Evolutionary conservation across 2,888 invertebrate species (phyloP), one percentile per base, ranked within the genome.

Genomic region (Epistrophe eligans): DNA sequence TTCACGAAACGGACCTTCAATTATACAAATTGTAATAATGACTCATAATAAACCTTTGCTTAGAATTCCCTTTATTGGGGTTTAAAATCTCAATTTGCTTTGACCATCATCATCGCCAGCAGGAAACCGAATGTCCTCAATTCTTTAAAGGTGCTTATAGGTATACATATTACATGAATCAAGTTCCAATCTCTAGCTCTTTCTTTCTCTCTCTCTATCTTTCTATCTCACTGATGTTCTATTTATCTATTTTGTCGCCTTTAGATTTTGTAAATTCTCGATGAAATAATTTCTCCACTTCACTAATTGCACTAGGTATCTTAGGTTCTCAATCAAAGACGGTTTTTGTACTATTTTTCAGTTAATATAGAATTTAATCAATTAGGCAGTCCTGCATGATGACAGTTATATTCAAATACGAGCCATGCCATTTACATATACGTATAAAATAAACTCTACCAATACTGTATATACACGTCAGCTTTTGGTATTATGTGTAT

Each of bases 11-110:
- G 8, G 52, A 17, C 35, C 38, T 64, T 43, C 40, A 45, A 64
- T 40, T 60, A 60, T 60, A 19, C 60, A 60, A 60, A 40, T n/a
- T 60, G 38, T 60, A 35, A 38, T 40, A 60, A 60, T 60, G 60
- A 19, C 38, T 38, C 58, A 60, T 19, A 35, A 19, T 19, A 40
- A 60, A 40, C 60, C 60, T 60, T 60, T 60, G 19, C 60, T 60
- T 35, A 40, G 19, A 57, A 57, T 57, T 57, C 57, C 57, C 35
- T 57, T 57, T 35, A 35, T 57, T 8, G n/a, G 57, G 35, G 60
- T 40, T 38, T 60, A 60, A 40, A 38, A 38, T 60, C 40, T 60
- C 60, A 60, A 60, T 60, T 40, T 40, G 60, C 38, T 60, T 60
- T n/a, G 60, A 60, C 60, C 60, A 32, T 24, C 52, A 52, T 52